Percentiles rank a stretch among this genome's conserved stretches.
These are phyloP conservation scores for Pararge aegeria DNA, from an alignment of 1,140 invertebrate species.

Conservation along the genomic window DNA sequence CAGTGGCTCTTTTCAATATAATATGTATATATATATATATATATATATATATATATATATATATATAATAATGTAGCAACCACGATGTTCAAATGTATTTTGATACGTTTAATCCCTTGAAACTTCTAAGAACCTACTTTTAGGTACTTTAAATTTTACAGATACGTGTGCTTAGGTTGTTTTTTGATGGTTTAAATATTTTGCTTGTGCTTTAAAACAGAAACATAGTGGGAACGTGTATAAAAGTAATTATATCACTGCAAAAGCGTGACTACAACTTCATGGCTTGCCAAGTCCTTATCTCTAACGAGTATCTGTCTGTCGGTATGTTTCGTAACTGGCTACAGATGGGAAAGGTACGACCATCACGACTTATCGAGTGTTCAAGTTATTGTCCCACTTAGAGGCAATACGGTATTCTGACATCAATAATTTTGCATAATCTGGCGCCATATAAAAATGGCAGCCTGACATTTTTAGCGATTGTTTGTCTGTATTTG, in stretches of 20 bases:
- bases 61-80: no score
- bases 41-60: no score
- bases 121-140: no score
- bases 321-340: background rate
- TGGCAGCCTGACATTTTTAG: background rate
- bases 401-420: background rate
- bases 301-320: background rate
- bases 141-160: no score
- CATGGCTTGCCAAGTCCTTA: background rate
- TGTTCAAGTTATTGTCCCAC: slow-evolving; percentile 6
- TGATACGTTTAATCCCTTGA: no score
- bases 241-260: background rate
- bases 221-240: no score
- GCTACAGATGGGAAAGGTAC: background rate
- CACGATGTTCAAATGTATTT: no score
- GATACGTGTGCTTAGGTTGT: no score
- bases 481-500: background rate
- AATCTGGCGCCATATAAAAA: slow-evolving; percentile 1
- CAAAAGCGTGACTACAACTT: slow-evolving; percentile 2
- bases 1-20: no score
- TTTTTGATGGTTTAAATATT: no score
- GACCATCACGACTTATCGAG: slow-evolving; percentile 3
- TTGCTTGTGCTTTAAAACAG: no score
- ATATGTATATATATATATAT: no score
- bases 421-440: slow-evolving; percentile 9